These are phyloP conservation scores for Pseudotriccus pelzelni DNA, from an alignment of 2,797 vertebrate species.

Conservation along the genomic window DNA sequence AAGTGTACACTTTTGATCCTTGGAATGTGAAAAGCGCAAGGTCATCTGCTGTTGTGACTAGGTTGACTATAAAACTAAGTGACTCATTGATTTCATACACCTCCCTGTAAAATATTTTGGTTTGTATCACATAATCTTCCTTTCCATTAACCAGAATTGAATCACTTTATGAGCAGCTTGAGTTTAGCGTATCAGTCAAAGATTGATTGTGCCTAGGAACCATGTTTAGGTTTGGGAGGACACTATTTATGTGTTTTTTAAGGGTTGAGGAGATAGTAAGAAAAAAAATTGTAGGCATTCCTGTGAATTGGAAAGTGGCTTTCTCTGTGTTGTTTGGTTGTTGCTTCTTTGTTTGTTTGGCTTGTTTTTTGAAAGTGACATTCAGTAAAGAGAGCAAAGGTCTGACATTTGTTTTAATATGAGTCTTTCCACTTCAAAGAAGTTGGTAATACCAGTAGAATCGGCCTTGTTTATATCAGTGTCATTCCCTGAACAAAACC, in stretches of 20 bases:
- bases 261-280: neutral
- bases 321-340: neutral
- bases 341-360: neutral
- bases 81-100: neutral
- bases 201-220: neutral
- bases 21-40: conserved; percentile 6
- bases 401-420: neutral
- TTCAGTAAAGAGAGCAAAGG: neutral
- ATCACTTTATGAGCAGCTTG: neutral
- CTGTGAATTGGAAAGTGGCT: neutral
- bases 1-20: neutral
- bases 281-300: neutral
- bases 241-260: neutral
- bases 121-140: neutral
- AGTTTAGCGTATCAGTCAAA: neutral
- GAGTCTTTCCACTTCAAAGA: neutral
- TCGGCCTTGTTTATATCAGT: neutral
- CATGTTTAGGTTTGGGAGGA: neutral
- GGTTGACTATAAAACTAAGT: neutral
- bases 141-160: conserved; percentile 15
- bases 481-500: neutral
- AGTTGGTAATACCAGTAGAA: neutral
- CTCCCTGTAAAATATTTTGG: conserved; percentile 22
- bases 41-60: neutral
- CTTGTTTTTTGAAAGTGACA: neutral